Conservation (phyloP, 2,797 vertebrate species). For the Syngnathus acus region DNA sequence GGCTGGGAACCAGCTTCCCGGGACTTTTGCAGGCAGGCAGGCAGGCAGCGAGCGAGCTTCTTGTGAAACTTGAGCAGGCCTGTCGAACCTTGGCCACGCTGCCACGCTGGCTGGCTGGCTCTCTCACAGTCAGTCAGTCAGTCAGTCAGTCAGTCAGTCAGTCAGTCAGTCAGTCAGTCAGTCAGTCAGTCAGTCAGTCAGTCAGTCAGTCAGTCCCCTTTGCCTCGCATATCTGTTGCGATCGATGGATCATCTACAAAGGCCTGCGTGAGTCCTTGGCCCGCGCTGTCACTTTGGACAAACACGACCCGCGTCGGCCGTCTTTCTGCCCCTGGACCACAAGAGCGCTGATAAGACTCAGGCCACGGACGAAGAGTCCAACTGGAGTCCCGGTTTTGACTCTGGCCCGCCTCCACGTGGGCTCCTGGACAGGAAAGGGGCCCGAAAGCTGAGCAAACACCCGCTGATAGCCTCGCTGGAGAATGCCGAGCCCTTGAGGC, state of each 20-base stretch:
- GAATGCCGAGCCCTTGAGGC: constrained; percentile 58
- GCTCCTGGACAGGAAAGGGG: constrained; percentile 51
- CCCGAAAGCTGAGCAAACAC: constrained; percentile 89
- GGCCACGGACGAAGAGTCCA: constrained; percentile 73
- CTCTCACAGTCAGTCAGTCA: no score
- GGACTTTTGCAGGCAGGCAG: constrained; percentile 16
- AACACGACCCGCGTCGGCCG: constrained; percentile 90
- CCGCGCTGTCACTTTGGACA: constrained; percentile 85
- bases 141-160: constrained; percentile 33
- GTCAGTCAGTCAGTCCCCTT: constrained; percentile 60
- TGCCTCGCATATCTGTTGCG: constrained; percentile 80
- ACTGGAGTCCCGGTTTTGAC: constrained; percentile 34
- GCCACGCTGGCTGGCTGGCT: not conserved
- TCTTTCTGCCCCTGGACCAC: constrained; percentile 54
- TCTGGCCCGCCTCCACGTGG: not conserved
- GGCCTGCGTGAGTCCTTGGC: constrained; percentile 88
- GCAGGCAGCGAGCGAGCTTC: not conserved
- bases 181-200: constrained; percentile 39
- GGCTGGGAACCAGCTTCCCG: constrained; percentile 63
- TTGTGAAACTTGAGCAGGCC: constrained; percentile 4
- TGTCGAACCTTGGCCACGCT: constrained; percentile 21
- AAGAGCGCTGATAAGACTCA: constrained; percentile 66
- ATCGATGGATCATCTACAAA: constrained; percentile 96
- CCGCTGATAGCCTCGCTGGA: constrained; percentile 75
- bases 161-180: constrained; percentile 36